Conservation (phyloP, 2,797 vertebrate genomes). For the Thalassophryne amazonica region DNA sequence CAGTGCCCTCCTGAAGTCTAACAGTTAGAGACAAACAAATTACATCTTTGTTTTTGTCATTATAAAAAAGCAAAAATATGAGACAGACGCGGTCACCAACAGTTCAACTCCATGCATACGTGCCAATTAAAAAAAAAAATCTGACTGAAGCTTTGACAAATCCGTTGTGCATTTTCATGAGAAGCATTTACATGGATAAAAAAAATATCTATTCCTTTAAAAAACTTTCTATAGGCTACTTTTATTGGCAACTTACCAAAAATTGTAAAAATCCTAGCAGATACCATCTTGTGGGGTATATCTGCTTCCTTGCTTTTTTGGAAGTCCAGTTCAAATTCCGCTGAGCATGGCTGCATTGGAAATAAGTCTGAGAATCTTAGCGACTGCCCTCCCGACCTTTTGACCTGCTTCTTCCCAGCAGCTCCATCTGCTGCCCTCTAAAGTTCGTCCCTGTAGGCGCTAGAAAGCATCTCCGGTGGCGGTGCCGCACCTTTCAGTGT, state of each 20-base stretch:
- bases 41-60: background rate
- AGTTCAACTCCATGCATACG: too few relatives aligned
- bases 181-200: conserved; percentile 7
- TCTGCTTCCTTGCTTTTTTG: too few relatives aligned
- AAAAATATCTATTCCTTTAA: background rate
- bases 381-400: conserved; percentile 10
- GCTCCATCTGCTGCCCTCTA: conserved; percentile 43
- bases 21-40: conserved; percentile 1
- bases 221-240: too few relatives aligned
- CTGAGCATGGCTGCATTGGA: background rate
- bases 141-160: background rate
- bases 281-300: too few relatives aligned
- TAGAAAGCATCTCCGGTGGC: conserved; percentile 65
- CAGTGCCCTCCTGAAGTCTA: conserved; percentile 13
- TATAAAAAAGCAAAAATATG: conserved; percentile 2
- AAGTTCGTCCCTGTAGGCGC: conserved; percentile 82
- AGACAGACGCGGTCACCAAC: background rate
- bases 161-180: conserved; percentile 31
- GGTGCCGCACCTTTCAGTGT: conserved; percentile 79
- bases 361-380: conserved; percentile 19
- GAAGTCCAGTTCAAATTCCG: conserved; percentile 4
- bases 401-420: conserved; percentile 8
- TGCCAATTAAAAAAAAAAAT: background rate
- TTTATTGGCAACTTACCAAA: too few relatives aligned
- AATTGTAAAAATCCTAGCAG: background rate